Evolutionary conservation across 53 echinoderm and acorn worm species (phyloP).

Genomic region (Paracentrotus lividus): DNA sequence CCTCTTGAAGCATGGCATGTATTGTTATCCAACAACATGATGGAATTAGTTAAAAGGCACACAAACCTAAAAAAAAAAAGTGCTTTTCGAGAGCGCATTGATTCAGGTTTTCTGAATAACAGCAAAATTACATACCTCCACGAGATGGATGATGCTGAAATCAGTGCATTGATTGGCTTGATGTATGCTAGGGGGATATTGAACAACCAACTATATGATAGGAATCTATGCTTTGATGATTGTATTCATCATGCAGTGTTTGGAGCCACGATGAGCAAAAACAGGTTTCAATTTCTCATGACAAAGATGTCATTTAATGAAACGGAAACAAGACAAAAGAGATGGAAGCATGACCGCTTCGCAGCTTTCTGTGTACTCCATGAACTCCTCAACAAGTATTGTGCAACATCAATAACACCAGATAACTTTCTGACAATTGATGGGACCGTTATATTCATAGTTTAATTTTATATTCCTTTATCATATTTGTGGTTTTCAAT

Average conservation of each 20-base stretch:
- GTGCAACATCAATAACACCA: conserved; percentile 36
- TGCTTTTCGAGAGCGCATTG: background rate
- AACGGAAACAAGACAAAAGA: background rate
- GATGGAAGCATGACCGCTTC: conserved; percentile 50
- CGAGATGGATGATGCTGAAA: background rate
- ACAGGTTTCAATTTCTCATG: conserved; percentile 1
- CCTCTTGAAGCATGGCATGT: too few relatives aligned
- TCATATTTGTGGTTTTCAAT: too few relatives aligned
- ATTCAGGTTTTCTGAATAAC: background rate
- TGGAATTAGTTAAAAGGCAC: too few relatives aligned
- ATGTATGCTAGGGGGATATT: conserved; percentile 7
- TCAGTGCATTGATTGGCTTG: background rate
- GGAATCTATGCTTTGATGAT: background rate
- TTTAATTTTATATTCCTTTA: too few relatives aligned
- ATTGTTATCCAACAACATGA: too few relatives aligned
- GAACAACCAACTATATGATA: background rate
- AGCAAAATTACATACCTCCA: background rate
- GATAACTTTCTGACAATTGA: conserved; percentile 51
- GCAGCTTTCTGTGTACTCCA: conserved; percentile 29
- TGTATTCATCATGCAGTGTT: background rate
- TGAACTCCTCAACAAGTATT: background rate
- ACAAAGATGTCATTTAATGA: conserved; percentile 9
- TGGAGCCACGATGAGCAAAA: conserved; percentile 52
- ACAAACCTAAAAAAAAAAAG: background rate
- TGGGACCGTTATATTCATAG: too few relatives aligned